Evolutionary conservation across 2,888 invertebrate genomes (phyloP), one percentile per base, ranked within the genome.

Genomic region (Tyria jacobaeae): DNA sequence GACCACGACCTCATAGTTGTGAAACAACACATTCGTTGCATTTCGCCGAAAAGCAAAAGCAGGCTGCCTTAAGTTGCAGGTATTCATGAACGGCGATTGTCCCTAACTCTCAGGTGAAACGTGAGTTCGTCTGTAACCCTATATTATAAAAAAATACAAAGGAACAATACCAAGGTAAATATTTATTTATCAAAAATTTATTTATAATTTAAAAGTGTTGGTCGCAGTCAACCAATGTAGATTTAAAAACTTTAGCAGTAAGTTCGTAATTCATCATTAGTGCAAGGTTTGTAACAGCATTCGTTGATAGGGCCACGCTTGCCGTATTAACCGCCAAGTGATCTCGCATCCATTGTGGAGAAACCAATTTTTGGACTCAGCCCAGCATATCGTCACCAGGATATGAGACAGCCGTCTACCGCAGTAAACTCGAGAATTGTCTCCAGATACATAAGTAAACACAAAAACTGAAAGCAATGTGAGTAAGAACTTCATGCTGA

Each of bases 251-350:
- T 4, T 55, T 14, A 55, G 3, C 57, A 57, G 10, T 57, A 57
- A n/a, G 14, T 7, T 27, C 48, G 48, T 15, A 24, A n/a, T 49
- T 57, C 50, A 9, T 57, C 57, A 14, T 21, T 41, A 41, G 39
- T 41, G 14, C 57, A 57, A 21, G 57, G 50, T 27, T 57, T 57
- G 31, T 51, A 34, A 21, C 76, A 74, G 57, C 76, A 74, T 34
- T 74, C 76, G 10, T 76, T 73, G 27, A 62, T 70, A 0, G 37
- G 50, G 5, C 57, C 57, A n/a, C 57, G 50, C 31, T 50, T 57
- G 31, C 31, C 31, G 0, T 50, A 50, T 0, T 27, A 24, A 3
- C 50, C 51, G 31, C 14, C 31, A 0, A 57, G 57, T 7, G 39
- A 2, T 17, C 37, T 12, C 9, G 27, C 39, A 15, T 21, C 21